phyloP scores from a whole-genome alignment of 2,113 vertebrate species.

The Paracyprichromis sp. region DNA sequence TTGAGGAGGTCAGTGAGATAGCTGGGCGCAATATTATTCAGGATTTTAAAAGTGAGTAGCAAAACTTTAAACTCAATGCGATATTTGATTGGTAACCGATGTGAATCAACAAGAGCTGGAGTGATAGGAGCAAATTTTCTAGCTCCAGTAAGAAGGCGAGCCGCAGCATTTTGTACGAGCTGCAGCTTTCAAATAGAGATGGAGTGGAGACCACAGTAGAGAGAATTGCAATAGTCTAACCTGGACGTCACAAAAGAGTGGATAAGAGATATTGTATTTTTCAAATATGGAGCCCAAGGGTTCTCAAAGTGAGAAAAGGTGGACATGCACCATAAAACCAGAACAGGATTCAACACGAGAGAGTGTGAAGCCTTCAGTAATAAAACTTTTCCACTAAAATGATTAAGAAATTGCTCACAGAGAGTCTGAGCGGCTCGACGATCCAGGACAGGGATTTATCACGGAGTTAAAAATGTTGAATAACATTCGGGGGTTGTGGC shows the following conservation, averaged over 20 bases:
- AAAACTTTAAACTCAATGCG: too few species aligned
- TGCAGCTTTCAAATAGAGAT: not conserved
- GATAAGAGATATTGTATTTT: not conserved
- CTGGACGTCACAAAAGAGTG: not conserved
- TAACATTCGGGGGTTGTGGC: not conserved
- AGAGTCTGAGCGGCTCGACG: not conserved
- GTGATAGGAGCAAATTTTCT: too few species aligned
- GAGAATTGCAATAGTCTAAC: not conserved
- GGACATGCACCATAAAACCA: not conserved
- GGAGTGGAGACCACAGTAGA: not conserved
- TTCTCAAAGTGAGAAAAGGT: not conserved
- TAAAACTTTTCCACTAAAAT: accelerated
- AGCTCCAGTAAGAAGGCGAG: too few species aligned
- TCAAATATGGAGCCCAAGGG: not conserved
- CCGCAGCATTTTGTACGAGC: accelerated
- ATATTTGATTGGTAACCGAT: accelerated
- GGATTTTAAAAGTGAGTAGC: too few species aligned
- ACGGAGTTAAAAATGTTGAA: not conserved
- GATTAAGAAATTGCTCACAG: not conserved
- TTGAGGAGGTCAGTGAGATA: too few species aligned
- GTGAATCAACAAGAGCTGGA: accelerated
- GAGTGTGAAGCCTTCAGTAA: not conserved
- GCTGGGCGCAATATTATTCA: too few species aligned
- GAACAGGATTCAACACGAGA: not conserved
- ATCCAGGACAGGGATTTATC: not conserved